Conservation (phyloP, 2,797 vertebrate species). For the Hippoglossus hippoglossus region DNA sequence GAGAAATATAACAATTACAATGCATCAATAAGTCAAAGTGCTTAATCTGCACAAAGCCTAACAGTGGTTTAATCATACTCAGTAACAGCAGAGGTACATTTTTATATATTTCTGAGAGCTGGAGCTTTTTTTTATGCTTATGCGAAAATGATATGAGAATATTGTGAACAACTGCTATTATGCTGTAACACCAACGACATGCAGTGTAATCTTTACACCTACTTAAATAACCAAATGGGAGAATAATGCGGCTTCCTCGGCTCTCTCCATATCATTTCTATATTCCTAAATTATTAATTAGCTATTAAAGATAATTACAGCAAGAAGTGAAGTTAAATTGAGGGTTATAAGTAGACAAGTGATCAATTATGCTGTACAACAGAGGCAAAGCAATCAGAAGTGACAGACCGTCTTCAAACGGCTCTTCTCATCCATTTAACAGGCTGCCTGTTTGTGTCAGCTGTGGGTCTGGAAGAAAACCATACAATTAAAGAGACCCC, state of each 20-base stretch:
- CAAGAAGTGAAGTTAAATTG: slow-evolving; percentile 64
- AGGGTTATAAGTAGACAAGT: slow-evolving; percentile 74
- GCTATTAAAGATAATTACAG: slow-evolving; percentile 69
- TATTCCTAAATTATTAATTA: slow-evolving; percentile 55
- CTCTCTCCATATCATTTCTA: slow-evolving; percentile 16
- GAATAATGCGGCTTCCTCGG: slow-evolving; percentile 30
- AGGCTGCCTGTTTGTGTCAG: slow-evolving; percentile 84
- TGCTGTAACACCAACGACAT: slow-evolving; percentile 4
- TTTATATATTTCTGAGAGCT: slow-evolving; percentile 47
- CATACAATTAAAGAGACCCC: slow-evolving; percentile 85
- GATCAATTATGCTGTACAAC: slow-evolving; percentile 82
- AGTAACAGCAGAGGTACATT: slow-evolving; percentile 42
- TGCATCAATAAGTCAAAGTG: slow-evolving; percentile 79
- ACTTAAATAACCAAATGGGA: slow-evolving; percentile 37
- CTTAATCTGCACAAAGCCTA: slow-evolving; percentile 77
- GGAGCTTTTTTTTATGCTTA: slow-evolving; percentile 30
- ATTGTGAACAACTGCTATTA: background rate
- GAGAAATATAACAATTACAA: slow-evolving; percentile 73
- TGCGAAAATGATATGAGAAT: slow-evolving; percentile 22
- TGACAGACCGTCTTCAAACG: slow-evolving; percentile 82
- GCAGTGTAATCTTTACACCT: slow-evolving; percentile 32
- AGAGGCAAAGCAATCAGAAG: slow-evolving; percentile 82
- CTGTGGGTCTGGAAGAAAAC: slow-evolving; percentile 80
- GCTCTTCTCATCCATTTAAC: slow-evolving; percentile 85
- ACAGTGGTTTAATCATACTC: slow-evolving; percentile 70